Evolutionary conservation across 1,140 invertebrate species (phyloP).

Genomic region (Drosophila leontia): DNA sequence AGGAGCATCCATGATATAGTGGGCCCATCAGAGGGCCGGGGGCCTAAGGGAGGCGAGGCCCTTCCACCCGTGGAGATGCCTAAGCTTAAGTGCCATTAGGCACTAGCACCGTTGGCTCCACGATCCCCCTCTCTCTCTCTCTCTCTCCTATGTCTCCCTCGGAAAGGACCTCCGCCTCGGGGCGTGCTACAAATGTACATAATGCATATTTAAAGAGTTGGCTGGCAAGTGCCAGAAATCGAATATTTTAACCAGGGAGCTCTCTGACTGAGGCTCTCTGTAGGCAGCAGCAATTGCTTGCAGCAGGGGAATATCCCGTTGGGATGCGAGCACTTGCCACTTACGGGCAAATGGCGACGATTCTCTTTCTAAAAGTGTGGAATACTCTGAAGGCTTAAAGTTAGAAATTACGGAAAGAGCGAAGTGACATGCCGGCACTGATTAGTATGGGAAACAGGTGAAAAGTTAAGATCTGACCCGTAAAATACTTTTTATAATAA

Average conservation of each 20-base stretch:
- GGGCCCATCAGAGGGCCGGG: conserved; percentile 8
- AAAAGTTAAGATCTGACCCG: neutral
- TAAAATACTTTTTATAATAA: neutral
- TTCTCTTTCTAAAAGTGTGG: conserved; percentile 11
- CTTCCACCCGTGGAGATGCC: conserved; percentile 51
- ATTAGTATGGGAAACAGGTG: neutral
- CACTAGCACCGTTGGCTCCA: conserved; percentile 54
- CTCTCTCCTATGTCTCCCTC: neutral
- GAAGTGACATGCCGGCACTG: neutral
- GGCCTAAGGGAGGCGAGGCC: conserved; percentile 3
- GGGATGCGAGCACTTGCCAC: conserved; percentile 37
- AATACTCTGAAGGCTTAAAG: conserved; percentile 12
- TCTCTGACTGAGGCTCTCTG: conserved; percentile 41
- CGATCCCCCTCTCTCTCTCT: neutral
- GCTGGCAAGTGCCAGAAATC: conserved; percentile 80
- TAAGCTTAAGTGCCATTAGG: conserved; percentile 82
- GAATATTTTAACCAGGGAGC: conserved; percentile 73
- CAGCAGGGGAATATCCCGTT: conserved; percentile 32
- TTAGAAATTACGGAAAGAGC: neutral
- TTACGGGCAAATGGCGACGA: conserved; percentile 41
- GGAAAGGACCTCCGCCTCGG: conserved; percentile 10
- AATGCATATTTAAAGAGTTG: conserved; percentile 82
- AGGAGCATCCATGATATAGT: conserved; percentile 40
- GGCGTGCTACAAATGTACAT: conserved; percentile 71
- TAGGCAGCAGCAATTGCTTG: conserved; percentile 40